Evolutionary conservation across 2,113 vertebrate genomes (phyloP).

Genomic region (Thinocorus orbignyianus): DNA sequence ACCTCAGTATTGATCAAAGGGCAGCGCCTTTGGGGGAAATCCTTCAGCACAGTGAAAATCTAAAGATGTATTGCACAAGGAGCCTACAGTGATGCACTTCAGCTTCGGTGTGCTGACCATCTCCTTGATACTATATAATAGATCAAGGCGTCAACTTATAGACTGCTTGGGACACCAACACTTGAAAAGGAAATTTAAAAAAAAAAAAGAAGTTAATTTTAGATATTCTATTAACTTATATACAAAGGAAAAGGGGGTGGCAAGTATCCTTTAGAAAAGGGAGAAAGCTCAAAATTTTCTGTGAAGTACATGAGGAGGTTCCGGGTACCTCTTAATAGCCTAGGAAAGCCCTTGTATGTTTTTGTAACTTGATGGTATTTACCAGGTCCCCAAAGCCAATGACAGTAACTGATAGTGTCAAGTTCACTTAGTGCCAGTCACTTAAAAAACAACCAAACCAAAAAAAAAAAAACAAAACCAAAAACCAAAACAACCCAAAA

Average conservation of each 20-base stretch:
- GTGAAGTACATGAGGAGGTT: slow-evolving; percentile 52
- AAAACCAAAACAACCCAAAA: not conserved
- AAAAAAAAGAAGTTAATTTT: not conserved
- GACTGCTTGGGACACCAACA: not conserved
- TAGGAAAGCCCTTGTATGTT: slow-evolving; percentile 73
- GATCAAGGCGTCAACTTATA: slow-evolving; percentile 31
- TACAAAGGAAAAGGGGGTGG: slow-evolving; percentile 22
- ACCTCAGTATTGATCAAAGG: slow-evolving; percentile 22
- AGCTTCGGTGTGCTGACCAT: not conserved
- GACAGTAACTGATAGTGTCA: slow-evolving; percentile 67
- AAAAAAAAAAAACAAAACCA: not conserved
- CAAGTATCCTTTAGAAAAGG: slow-evolving; percentile 28
- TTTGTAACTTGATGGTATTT: slow-evolving; percentile 46
- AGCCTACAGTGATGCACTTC: slow-evolving; percentile 26
- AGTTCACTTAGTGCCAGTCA: slow-evolving; percentile 74
- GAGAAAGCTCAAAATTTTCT: slow-evolving; percentile 39
- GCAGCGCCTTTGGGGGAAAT: not conserved
- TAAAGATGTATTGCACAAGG: not conserved
- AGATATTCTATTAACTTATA: slow-evolving; percentile 28
- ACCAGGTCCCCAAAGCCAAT: slow-evolving; percentile 62
- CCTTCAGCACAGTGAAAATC: slow-evolving; percentile 7
- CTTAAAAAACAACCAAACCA: not conserved
- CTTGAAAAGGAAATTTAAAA: not conserved
- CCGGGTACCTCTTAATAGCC: slow-evolving; percentile 58
- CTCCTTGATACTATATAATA: slow-evolving; percentile 17